Conservation (phyloP, 2,113 vertebrate genomes). For the Ceratotherium simum region DNA sequence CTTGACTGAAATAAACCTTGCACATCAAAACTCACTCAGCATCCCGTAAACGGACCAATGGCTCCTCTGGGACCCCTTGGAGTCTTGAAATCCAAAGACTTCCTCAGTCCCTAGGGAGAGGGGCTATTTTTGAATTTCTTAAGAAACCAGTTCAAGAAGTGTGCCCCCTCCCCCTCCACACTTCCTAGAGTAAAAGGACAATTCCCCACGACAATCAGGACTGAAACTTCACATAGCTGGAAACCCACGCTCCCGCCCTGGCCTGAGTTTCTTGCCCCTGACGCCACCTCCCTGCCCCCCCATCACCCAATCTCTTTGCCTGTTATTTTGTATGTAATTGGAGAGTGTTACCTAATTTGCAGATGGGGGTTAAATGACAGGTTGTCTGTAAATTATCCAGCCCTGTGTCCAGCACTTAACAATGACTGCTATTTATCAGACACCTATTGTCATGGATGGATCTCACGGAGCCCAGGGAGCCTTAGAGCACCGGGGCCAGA, state of each 20-base stretch:
- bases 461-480: background rate
- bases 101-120: background rate
- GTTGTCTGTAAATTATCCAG: background rate
- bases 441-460: background rate
- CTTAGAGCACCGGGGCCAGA: background rate
- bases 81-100: background rate
- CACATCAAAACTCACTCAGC: background rate
- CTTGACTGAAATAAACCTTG: conserved; percentile 26
- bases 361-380: background rate
- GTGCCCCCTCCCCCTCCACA: background rate
- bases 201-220: background rate
- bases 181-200: background rate
- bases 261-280: background rate
- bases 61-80: background rate
- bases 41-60: background rate
- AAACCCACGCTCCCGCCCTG: background rate
- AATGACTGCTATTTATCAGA: background rate
- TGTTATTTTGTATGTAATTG: background rate
- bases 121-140: conserved; percentile 22
- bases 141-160: background rate
- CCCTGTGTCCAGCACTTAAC: background rate
- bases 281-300: too few species aligned
- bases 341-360: background rate
- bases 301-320: background rate
- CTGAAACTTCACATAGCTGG: background rate